Percentiles rank a stretch among this genome's conserved stretches.
These are phyloP conservation scores for Dioctria linearis DNA, from an alignment of 2,888 invertebrate species.

Conservation along the genomic window DNA sequence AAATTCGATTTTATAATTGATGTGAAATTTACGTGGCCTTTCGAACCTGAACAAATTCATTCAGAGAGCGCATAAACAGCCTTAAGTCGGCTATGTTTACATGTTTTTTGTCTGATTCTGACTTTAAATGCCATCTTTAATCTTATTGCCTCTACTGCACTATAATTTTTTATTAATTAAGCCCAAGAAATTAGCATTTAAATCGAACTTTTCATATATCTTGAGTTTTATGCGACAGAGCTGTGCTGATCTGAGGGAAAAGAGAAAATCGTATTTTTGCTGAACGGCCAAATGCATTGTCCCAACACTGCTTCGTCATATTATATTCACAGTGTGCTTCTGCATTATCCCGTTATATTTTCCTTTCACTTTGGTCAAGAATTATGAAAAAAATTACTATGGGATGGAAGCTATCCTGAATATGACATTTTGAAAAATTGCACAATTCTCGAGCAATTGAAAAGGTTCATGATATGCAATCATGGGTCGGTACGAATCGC, in stretches of 20 bases:
- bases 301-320: neutral
- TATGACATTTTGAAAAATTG: constrained; percentile 37
- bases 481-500: neutral
- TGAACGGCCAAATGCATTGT: neutral
- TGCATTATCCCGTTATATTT: constrained; percentile 35
- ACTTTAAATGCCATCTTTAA: constrained; percentile 14
- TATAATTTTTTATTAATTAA: constrained; percentile 43
- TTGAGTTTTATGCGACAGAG: constrained; percentile 29
- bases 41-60: too few relatives aligned
- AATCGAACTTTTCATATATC: constrained; percentile 36
- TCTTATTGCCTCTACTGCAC: constrained; percentile 3
- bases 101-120: neutral
- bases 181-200: constrained; percentile 37
- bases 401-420: constrained; percentile 46
- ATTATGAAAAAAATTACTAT: constrained; percentile 32
- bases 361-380: constrained; percentile 34
- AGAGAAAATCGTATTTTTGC: neutral
- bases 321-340: constrained; percentile 4
- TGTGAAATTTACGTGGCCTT: too few relatives aligned
- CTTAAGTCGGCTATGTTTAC: too few relatives aligned
- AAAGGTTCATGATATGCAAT: constrained; percentile 20
- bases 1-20: too few relatives aligned
- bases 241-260: neutral
- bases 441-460: constrained; percentile 24
- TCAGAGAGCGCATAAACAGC: too few relatives aligned